phyloP scores from a whole-genome alignment of 2,888 invertebrate genomes.

The Xiphydria camelus region DNA sequence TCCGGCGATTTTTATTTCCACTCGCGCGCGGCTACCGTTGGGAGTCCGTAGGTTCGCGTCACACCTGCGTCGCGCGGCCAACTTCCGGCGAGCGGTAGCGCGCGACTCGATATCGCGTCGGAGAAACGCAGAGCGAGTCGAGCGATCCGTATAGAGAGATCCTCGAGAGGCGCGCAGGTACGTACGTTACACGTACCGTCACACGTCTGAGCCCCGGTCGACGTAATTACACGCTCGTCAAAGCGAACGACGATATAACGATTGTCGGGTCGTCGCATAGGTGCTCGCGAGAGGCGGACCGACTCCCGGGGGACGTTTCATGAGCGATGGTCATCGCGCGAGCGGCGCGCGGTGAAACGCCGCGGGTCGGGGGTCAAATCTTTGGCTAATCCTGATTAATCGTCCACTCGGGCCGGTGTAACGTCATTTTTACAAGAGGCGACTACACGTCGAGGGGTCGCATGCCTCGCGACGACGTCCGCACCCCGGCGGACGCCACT shows the following conservation, averaged over 20 bases:
- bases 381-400: conserved; percentile 53
- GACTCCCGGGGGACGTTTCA: conserved; percentile 21
- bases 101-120: too few species aligned
- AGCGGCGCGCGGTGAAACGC: conserved; percentile 37
- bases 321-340: conserved; percentile 50
- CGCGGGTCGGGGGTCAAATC: conserved; percentile 35
- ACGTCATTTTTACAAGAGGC: conserved; percentile 14
- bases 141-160: too few species aligned
- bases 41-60: too few species aligned
- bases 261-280: conserved; percentile 40
- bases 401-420: conserved; percentile 30
- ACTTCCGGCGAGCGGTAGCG: too few species aligned
- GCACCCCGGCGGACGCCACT: conserved; percentile 3
- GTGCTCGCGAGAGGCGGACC: conserved; percentile 22
- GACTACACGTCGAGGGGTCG: conserved; percentile 16
- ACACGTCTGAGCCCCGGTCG: conserved; percentile 30
- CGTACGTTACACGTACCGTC: too few species aligned
- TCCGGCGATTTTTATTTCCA: too few species aligned
- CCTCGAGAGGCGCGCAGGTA: too few species aligned
- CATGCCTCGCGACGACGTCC: conserved; percentile 2
- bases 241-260: conserved; percentile 51
- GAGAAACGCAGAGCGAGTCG: too few species aligned
- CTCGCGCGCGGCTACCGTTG: too few species aligned
- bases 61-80: too few species aligned
- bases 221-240: conserved; percentile 48